Base-by-base conservation (phyloP, 1,140 invertebrate species). In the Drosophila chauvacae region DNA sequence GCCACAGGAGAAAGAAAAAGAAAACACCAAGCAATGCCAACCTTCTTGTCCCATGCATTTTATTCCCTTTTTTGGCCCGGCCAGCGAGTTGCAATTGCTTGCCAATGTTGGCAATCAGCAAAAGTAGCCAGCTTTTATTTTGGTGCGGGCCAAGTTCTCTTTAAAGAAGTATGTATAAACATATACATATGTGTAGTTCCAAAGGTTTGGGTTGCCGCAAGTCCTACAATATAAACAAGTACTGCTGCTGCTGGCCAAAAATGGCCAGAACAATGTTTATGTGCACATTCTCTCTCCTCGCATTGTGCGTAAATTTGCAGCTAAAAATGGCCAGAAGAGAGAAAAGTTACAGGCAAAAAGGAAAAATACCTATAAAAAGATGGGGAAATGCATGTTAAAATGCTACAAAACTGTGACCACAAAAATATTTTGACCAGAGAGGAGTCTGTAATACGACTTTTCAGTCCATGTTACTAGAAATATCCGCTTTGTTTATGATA, bases 41-140 rank as follows among this genome's bases (percentile, higher is more conserved):
- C 57, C 51, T 50, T 42, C 59, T 75, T 66, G 50, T 73, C 62
- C 53, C 71, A 65, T 62, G 81, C 72, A 53, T 69, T 77, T 88
- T 84, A 80, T 80, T 87, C 74, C 84, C 84, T 84, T 87, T 87
- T 87, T 87, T 87, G 83, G 84, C 71, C 41, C 26, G 50, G 37
- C 59, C 44, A 48, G 35, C 33, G 26, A 64, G 51, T 45, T 71
- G 73, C 47, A 74, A 84, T 68, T 53, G 74, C 53, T 66, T 58
- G 74, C 53, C 39, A 74, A 50, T 64, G 72, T 59, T 80, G 71
- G 77, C 77, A 68, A 80, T 80, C 77, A 66, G 59, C 75, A 59
- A 45, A 37, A 60, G 44, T 33, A 53, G 69, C 45, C 70, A 71
- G 44, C 66, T 28, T 28, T 45, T 68, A 26, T 39, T 65, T 65